phyloP scores from a whole-genome alignment of 30 jellyfish, hydroid and myxozoan species.

The Rhopilema esculentum region DNA sequence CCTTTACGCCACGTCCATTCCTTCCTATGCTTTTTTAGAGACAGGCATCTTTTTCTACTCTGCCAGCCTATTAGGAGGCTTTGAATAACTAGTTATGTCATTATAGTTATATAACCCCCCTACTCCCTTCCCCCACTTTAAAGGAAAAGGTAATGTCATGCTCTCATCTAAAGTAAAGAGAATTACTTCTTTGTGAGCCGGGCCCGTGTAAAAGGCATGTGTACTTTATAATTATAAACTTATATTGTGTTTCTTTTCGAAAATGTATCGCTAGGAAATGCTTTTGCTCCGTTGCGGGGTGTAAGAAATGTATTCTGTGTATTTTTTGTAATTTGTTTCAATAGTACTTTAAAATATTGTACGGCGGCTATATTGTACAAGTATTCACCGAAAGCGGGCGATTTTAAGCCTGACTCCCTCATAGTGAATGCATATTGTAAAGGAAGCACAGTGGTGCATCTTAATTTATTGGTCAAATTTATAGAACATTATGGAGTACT shows the following conservation, averaged over 20 bases:
- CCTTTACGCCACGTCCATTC: no score
- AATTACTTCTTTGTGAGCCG: no score
- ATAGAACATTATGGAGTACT: constrained; percentile 40
- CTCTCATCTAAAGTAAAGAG: no score
- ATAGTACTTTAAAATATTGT: background rate
- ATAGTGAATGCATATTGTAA: constrained; percentile 26
- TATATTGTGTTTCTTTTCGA: background rate
- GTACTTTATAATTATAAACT: background rate
- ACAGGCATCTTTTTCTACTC: no score
- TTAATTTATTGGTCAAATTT: constrained; percentile 47
- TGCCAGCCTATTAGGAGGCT: no score
- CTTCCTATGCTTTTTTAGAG: no score
- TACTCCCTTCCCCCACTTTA: no score
- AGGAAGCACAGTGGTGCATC: constrained; percentile 36
- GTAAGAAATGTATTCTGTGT: background rate
- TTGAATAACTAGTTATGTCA: no score
- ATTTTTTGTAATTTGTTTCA: background rate
- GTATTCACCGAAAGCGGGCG: background rate
- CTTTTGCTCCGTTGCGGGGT: background rate
- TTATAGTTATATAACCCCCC: no score
- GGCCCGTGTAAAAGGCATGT: no score
- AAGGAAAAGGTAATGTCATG: no score
- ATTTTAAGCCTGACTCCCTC: background rate
- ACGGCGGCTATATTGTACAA: background rate
- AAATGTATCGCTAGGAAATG: background rate